These are phyloP conservation scores for Holocentrus rufus DNA, from an alignment of 2,797 vertebrate species.

Conservation along the genomic window DNA sequence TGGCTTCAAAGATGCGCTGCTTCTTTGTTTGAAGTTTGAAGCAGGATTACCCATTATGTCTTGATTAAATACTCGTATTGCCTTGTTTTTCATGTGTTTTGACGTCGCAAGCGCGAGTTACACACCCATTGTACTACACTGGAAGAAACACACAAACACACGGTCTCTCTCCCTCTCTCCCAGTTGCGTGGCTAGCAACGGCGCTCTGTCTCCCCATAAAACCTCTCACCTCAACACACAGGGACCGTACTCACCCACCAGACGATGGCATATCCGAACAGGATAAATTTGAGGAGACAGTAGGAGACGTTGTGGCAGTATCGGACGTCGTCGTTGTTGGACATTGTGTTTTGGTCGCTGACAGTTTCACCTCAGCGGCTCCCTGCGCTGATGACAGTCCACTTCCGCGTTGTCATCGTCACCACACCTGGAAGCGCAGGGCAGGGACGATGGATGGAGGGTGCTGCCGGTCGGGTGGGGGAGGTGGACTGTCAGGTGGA, in stretches of 20 bases:
- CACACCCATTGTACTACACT: not conserved
- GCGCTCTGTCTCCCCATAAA: not conserved
- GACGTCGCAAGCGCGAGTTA: not conserved
- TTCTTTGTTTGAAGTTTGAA: not conserved
- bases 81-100: not conserved
- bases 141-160: too few relatives aligned
- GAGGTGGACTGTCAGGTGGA: not conserved
- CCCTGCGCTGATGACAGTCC: slow-evolving; percentile 20
- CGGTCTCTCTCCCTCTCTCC: too few relatives aligned
- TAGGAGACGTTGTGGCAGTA: slow-evolving; percentile 71
- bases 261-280: slow-evolving; percentile 69
- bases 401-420: slow-evolving; percentile 72
- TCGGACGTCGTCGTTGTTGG: slow-evolving; percentile 22
- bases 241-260: slow-evolving; percentile 73
- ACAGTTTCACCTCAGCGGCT: slow-evolving; percentile 4
- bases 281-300: slow-evolving; percentile 62
- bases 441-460: not conserved
- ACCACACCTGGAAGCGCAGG: slow-evolving; percentile 62
- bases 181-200: too few relatives aligned
- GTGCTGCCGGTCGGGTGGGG: not conserved
- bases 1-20: not conserved
- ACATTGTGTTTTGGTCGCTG: slow-evolving; percentile 50
- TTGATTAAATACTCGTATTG: not conserved
- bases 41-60: not conserved
- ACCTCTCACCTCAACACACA: not conserved